Conservation (phyloP, 37 sponge, comb jelly and placozoan genomes). For the Aplysina aerophoba region DNA sequence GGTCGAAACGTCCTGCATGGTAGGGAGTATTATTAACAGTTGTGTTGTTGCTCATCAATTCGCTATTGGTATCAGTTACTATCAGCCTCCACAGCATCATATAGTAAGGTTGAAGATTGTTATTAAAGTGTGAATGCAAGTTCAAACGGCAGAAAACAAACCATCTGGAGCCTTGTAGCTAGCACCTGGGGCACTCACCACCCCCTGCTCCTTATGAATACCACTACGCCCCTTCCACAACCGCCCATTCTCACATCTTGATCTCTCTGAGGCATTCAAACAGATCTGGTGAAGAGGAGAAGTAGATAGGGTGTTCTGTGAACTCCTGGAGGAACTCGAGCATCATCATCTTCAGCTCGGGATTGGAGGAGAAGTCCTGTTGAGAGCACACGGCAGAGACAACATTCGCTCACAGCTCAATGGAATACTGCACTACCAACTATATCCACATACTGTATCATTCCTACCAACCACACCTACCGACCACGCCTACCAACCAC, state of each 20-base stretch:
- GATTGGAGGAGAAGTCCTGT: constrained; percentile 14
- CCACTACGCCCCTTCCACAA: too few species aligned
- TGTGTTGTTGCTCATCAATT: too few species aligned
- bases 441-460: too few species aligned
- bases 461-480: too few species aligned
- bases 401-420: not conserved
- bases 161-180: not conserved
- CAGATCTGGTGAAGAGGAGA: constrained; percentile 2
- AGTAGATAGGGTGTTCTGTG: not conserved
- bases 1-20: too few species aligned
- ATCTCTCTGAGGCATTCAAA: not conserved
- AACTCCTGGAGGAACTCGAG: not conserved
- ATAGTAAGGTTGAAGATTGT: not conserved
- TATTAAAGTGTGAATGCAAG: not conserved
- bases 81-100: not conserved
- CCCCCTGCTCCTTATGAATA: not conserved
- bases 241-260: not conserved
- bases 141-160: not conserved
- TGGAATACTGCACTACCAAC: too few species aligned
- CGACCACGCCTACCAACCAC: too few species aligned
- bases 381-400: not conserved
- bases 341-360: not conserved
- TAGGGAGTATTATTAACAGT: too few species aligned
- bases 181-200: not conserved
- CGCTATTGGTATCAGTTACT: too few species aligned